Conservation (phyloP, 2,797 vertebrate genomes). For the Coccyzus lansbergi region DNA sequence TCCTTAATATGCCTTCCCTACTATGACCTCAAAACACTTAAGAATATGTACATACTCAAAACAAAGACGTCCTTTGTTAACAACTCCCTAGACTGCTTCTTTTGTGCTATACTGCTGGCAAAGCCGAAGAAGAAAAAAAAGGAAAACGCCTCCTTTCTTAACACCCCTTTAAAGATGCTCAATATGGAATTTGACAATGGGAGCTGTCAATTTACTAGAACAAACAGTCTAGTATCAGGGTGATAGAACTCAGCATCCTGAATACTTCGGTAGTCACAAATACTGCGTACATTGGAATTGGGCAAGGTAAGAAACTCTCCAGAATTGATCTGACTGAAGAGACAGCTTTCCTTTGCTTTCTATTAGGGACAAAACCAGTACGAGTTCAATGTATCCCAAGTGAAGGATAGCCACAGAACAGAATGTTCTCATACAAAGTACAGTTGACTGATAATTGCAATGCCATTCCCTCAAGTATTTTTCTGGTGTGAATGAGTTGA, state of each 20-base stretch:
- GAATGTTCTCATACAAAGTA: background rate
- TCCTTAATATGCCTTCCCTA: background rate
- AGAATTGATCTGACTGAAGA: background rate
- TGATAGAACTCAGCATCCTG: background rate
- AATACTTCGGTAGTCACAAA: background rate
- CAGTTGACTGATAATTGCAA: background rate
- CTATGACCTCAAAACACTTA: background rate
- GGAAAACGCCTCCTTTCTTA: accelerated
- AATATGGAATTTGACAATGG: background rate
- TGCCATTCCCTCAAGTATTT: background rate
- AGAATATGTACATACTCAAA: background rate
- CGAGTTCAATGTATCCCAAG: background rate
- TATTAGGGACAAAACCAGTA: background rate
- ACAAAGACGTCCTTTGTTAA: background rate
- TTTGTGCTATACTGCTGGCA: background rate
- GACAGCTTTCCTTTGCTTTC: background rate
- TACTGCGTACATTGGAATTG: background rate
- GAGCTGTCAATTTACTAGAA: background rate
- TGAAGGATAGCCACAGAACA: background rate
- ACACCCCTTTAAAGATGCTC: accelerated
- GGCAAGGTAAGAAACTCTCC: background rate
- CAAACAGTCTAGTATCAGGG: background rate
- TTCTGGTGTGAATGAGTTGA: background rate
- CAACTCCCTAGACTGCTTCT: background rate
- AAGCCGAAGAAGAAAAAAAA: background rate